Percentiles rank a stretch among this genome's conserved stretches.
Evolutionary conservation across 37 sponge, comb jelly and placozoan genomes (phyloP).

Genomic region (Beroe ovata): DNA sequence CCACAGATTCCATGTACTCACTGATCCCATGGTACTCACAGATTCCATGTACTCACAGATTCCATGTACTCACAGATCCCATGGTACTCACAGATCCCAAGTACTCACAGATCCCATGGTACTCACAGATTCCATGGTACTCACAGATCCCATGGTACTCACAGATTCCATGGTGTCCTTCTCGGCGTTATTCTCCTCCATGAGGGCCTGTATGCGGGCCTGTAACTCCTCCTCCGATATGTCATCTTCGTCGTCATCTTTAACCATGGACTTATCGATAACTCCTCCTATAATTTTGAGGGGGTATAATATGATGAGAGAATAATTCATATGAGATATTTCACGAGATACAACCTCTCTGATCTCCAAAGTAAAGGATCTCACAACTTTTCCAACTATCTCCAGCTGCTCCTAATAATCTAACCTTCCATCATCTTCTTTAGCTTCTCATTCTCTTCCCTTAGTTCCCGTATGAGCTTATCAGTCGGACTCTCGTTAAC

Average conservation of each 20-base stretch:
- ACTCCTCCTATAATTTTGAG: conserved; percentile 24
- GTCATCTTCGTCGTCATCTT: conserved; percentile 39
- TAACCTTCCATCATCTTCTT: conserved; percentile 69
- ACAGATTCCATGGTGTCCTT: conserved; percentile 38
- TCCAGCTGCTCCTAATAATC: too few relatives aligned
- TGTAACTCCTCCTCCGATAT: conserved; percentile 31
- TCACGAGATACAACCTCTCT: background rate
- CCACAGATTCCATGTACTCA: too few relatives aligned
- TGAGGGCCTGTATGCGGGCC: conserved; percentile 33
- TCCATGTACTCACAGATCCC: too few relatives aligned
- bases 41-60: too few relatives aligned
- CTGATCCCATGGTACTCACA: too few relatives aligned
- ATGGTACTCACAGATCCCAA: conserved; percentile 3
- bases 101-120: too few relatives aligned
- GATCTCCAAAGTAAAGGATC: too few relatives aligned
- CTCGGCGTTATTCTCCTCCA: conserved; percentile 42
- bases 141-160: too few relatives aligned
- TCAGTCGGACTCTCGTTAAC: conserved; percentile 80
- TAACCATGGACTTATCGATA: conserved; percentile 6
- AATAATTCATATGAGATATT: background rate
- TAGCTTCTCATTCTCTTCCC: conserved; percentile 76
- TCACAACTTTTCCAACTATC: background rate
- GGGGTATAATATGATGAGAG: too few relatives aligned
- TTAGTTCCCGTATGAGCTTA: conserved; percentile 74
- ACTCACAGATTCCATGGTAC: too few relatives aligned